Conservation (phyloP, 2,113 vertebrate genomes). For the Nothocercus nigrocapillus region DNA sequence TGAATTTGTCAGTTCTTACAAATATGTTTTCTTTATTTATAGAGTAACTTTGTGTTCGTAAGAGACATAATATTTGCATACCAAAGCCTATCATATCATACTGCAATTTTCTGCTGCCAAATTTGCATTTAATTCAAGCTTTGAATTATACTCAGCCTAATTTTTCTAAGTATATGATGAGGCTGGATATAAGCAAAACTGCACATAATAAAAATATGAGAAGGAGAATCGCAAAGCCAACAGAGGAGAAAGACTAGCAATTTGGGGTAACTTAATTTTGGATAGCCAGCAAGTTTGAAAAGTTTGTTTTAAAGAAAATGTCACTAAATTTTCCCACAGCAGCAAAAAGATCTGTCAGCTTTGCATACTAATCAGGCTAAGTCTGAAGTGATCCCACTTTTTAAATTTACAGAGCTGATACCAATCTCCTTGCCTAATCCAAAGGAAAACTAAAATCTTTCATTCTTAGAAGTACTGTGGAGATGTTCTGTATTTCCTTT, state of each 20-base stretch:
- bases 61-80: not conserved
- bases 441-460: not conserved
- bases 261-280: not conserved
- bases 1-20: not conserved
- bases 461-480: not conserved
- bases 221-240: not conserved
- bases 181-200: not conserved
- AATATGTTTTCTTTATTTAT: not conserved
- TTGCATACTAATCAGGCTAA: not conserved
- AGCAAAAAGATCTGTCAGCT: not conserved
- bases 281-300: not conserved
- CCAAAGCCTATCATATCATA: not conserved
- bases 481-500: not conserved
- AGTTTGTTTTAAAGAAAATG: not conserved
- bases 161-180: not conserved
- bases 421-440: not conserved
- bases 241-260: not conserved
- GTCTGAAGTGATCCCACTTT: fast-evolving
- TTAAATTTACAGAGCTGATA: not conserved
- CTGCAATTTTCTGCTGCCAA: not conserved
- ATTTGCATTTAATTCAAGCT: not conserved
- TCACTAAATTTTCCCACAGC: not conserved
- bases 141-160: not conserved
- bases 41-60: not conserved
- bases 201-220: not conserved